Evolutionary conservation across 2,113 vertebrate species (phyloP).

Genomic region (Micronycteris hirsuta): DNA sequence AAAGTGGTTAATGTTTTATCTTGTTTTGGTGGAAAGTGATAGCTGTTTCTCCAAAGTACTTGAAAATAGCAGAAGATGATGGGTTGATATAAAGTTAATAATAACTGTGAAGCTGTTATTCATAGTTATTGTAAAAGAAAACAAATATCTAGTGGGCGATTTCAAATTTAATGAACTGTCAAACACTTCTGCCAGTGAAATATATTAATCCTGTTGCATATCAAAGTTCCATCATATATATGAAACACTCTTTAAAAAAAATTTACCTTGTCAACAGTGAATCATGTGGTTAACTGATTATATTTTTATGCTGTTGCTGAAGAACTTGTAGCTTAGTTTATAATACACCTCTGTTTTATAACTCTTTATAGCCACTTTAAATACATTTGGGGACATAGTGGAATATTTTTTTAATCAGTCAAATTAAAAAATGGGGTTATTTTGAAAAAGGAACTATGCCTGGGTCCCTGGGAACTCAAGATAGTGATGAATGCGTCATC

Average conservation of each 20-base stretch:
- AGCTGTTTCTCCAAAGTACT: neutral
- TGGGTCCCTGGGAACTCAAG: neutral
- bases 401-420: neutral
- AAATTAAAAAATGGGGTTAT: neutral
- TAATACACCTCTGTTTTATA: neutral
- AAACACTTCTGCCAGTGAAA: neutral
- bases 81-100: neutral
- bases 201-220: neutral
- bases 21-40: neutral
- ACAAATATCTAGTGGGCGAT: neutral
- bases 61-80: neutral
- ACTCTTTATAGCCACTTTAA: neutral
- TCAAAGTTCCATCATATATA: neutral
- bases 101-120: constrained; percentile 16
- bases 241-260: neutral
- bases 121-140: neutral
- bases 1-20: neutral
- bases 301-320: neutral
- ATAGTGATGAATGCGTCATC: neutral
- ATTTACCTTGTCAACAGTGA: neutral
- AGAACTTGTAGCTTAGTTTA: neutral
- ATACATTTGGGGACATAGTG: neutral
- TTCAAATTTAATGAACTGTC: constrained; percentile 23
- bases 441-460: neutral
- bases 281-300: neutral